Evolutionary conservation across 2,888 invertebrate genomes (phyloP).

Genomic region (Prosopocoilus inquinatus): DNA sequence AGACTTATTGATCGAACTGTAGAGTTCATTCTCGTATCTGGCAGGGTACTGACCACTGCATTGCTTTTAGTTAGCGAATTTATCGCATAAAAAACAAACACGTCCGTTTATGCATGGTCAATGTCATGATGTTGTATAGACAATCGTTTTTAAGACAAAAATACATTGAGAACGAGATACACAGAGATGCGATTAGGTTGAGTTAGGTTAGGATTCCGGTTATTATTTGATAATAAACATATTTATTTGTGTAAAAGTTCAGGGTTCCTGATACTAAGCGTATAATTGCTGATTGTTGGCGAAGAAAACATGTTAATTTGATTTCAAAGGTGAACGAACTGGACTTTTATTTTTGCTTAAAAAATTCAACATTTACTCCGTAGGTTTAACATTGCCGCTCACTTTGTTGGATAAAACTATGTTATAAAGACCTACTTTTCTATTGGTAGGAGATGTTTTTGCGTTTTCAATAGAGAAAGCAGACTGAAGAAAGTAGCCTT

Average conservation of each 20-base stretch:
- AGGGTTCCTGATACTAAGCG: conserved; percentile 18
- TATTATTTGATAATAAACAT: conserved; percentile 24
- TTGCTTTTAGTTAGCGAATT: conserved; percentile 19
- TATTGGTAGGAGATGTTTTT: conserved; percentile 2
- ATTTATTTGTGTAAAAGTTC: conserved; percentile 24
- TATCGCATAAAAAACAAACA: not conserved
- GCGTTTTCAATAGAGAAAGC: conserved; percentile 8
- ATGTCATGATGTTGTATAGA: conserved; percentile 3
- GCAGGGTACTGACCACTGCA: conserved; percentile 34
- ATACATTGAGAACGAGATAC: not conserved
- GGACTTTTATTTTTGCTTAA: conserved; percentile 1
- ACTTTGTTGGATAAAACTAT: not conserved
- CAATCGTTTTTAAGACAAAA: not conserved
- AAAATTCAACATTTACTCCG: not conserved
- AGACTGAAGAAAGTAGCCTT: conserved; percentile 8
- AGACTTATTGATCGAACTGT: conserved; percentile 30
- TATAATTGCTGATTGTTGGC: conserved; percentile 15
- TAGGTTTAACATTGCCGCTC: conserved; percentile 2
- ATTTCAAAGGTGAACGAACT: conserved; percentile 2
- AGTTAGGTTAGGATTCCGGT: conserved; percentile 22
- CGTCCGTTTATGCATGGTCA: conserved; percentile 1
- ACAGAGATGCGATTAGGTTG: conserved; percentile 14
- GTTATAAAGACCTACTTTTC: conserved; percentile 11
- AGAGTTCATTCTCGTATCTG: conserved; percentile 33
- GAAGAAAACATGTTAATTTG: conserved; percentile 16